These are phyloP conservation scores for Aurelia aurita complex sp. Pacific DNA, from an alignment of 30 jellyfish, hydroid and myxozoan species.

Conservation along the genomic window DNA sequence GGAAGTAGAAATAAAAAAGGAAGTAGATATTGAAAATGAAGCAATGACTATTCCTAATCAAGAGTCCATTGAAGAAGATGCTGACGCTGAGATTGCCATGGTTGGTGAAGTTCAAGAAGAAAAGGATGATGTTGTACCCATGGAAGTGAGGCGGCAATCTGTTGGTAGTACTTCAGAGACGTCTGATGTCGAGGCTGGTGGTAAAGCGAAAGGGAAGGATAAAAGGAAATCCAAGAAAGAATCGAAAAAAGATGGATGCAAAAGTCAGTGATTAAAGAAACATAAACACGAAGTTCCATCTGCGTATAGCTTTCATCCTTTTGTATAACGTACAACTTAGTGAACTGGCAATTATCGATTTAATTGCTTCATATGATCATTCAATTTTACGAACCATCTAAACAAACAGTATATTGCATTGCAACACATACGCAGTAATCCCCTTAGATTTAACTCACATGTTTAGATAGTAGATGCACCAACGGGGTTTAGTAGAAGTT, in stretches of 20 bases:
- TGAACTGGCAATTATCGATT: too few relatives aligned
- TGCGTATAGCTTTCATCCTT: too few relatives aligned
- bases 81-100: slow-evolving; percentile 30
- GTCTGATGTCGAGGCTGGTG: slow-evolving; percentile 44
- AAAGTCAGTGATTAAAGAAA: slow-evolving; percentile 62
- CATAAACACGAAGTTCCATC: too few relatives aligned
- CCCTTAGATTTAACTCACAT: too few relatives aligned
- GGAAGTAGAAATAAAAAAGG: slow-evolving; percentile 24
- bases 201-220: slow-evolving; percentile 39
- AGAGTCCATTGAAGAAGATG: slow-evolving; percentile 1
- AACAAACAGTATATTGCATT: too few relatives aligned
- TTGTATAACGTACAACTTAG: too few relatives aligned
- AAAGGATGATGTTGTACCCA: background rate
- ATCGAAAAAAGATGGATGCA: slow-evolving; percentile 92
- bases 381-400: too few relatives aligned
- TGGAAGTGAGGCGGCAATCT: background rate
- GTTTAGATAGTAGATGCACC: too few relatives aligned
- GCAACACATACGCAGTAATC: too few relatives aligned
- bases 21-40: background rate
- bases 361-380: too few relatives aligned
- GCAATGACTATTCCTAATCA: background rate
- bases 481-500: too few relatives aligned
- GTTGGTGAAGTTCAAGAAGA: background rate
- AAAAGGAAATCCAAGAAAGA: slow-evolving; percentile 74
- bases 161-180: slow-evolving; percentile 32